A percentile compares a stretch with the other conserved stretches of the same genome.
Conservation (phyloP, 1,140 invertebrate species). For the Platyscapa corneri region DNA sequence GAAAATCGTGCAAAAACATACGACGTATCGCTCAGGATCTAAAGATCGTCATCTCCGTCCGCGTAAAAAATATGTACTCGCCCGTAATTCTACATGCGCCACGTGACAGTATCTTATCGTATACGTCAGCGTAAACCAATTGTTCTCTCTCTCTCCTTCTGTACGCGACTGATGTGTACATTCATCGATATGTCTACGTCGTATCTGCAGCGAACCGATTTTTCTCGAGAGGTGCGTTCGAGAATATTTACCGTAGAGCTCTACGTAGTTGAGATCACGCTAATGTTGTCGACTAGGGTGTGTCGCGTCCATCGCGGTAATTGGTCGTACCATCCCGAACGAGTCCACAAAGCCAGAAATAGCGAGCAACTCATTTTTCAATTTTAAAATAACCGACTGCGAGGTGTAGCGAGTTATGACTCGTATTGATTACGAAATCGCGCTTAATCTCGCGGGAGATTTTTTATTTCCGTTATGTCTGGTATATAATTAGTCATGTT, state of each 20-base stretch:
- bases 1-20: too few species aligned
- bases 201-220: not conserved
- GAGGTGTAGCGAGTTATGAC: not conserved
- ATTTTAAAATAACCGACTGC: not conserved
- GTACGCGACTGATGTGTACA: not conserved
- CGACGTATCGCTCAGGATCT: not conserved
- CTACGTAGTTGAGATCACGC: not conserved
- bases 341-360: not conserved
- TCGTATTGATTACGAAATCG: not conserved
- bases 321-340: not conserved
- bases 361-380: not conserved
- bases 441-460: not conserved
- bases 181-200: not conserved
- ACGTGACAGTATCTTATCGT: constrained; percentile 19
- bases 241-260: not conserved
- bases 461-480: not conserved
- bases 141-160: not conserved
- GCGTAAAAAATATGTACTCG: not conserved
- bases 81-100: not conserved
- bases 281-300: not conserved
- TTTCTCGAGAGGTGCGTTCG: not conserved
- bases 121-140: not conserved
- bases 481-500: not conserved
- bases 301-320: not conserved
- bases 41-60: not conserved